Evolutionary conservation across 2,113 vertebrate genomes (phyloP).

Genomic region (Pithys albifrons): DNA sequence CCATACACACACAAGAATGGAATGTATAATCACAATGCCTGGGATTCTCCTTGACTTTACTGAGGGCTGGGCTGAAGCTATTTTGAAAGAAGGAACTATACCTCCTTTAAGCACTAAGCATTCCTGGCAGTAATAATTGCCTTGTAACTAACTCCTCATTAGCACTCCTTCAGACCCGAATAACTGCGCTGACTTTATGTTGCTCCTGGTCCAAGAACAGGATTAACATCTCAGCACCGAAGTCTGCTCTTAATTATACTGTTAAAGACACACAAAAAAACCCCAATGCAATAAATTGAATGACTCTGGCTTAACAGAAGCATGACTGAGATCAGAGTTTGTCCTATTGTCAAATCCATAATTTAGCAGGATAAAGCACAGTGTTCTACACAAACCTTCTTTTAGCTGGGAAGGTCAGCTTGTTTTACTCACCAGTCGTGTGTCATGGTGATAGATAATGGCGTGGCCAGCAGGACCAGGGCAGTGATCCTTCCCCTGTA

Average conservation of each 20-base stretch:
- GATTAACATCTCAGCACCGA: slow-evolving; percentile 39
- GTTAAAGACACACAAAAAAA: background rate
- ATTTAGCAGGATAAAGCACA: background rate
- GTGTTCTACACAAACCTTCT: background rate
- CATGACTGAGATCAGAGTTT: background rate
- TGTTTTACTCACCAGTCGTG: background rate
- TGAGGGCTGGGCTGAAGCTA: background rate
- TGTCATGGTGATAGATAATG: background rate
- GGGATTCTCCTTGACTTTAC: slow-evolving; percentile 9
- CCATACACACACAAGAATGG: background rate
- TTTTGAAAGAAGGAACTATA: slow-evolving; percentile 12
- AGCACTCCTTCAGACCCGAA: slow-evolving; percentile 4
- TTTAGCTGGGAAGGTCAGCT: background rate
- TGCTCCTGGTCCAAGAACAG: slow-evolving; percentile 45
- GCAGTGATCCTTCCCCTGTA: too few species aligned
- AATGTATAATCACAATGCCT: slow-evolving; percentile 2
- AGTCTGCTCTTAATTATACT: slow-evolving; percentile 13
- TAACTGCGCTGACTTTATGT: background rate
- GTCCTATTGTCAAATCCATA: background rate
- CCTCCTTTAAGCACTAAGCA: slow-evolving; percentile 14
- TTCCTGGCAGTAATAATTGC: slow-evolving; percentile 34
- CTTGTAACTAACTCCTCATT: slow-evolving; percentile 38
- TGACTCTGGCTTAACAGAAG: background rate
- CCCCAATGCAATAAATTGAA: background rate
- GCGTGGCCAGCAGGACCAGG: too few species aligned